Conservation (phyloP, 1,140 invertebrate genomes). For the Cotesia chilonis region DNA sequence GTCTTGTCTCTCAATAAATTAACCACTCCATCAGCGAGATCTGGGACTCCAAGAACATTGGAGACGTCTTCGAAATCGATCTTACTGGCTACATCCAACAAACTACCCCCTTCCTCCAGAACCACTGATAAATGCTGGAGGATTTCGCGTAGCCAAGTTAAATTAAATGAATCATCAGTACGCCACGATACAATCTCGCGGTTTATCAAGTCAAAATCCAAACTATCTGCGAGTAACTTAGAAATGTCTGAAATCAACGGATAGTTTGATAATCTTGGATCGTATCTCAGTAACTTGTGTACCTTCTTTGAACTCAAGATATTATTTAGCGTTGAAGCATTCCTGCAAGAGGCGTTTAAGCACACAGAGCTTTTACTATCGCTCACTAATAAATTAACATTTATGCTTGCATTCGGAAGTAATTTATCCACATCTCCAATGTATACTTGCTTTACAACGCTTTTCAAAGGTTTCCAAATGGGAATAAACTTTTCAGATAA, state of each 20-base stretch:
- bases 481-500: constrained; percentile 49
- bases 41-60: constrained; percentile 51
- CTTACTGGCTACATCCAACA: constrained; percentile 57
- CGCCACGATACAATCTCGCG: constrained; percentile 47
- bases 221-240: constrained; percentile 43
- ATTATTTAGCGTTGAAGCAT: constrained; percentile 42
- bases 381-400: constrained; percentile 54
- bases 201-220: constrained; percentile 54
- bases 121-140: constrained; percentile 49
- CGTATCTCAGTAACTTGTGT: constrained; percentile 51
- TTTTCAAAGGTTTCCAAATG: constrained; percentile 53
- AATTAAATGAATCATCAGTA: constrained; percentile 45
- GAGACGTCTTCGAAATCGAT: constrained; percentile 58
- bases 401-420: constrained; percentile 52
- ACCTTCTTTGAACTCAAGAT: constrained; percentile 51
- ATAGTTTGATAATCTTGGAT: constrained; percentile 49
- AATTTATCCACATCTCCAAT: constrained; percentile 40
- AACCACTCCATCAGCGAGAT: constrained; percentile 54
- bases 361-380: constrained; percentile 41
- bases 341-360: constrained; percentile 31
- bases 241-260: constrained; percentile 49
- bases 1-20: constrained; percentile 59
- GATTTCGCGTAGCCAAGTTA: constrained; percentile 56
- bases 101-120: constrained; percentile 53
- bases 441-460: constrained; percentile 47